These are phyloP conservation scores for Aspidiotus rigidus DNA, from an alignment of 2,888 invertebrate genomes.

Conservation along the genomic window DNA sequence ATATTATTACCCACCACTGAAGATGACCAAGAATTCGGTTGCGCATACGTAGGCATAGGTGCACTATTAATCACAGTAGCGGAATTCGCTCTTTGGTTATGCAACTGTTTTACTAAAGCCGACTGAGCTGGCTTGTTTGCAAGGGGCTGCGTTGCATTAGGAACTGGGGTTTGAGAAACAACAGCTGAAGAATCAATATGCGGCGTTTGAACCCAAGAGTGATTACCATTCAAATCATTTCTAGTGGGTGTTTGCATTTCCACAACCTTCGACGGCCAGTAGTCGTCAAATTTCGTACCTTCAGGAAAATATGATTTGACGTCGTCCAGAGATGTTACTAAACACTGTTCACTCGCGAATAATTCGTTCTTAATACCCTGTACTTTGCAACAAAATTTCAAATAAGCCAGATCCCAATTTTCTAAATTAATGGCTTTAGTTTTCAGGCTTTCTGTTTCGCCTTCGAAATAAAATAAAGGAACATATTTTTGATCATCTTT, in stretches of 20 bases:
- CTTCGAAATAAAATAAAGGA: conserved; percentile 81
- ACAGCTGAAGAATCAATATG: conserved; percentile 29
- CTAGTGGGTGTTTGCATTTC: conserved; percentile 46
- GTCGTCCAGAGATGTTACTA: conserved; percentile 79
- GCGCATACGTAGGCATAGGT: conserved; percentile 6
- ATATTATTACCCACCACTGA: conserved; percentile 11
- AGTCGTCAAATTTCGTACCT: conserved; percentile 81
- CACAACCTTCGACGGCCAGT: conserved; percentile 83
- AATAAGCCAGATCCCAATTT: conserved; percentile 85
- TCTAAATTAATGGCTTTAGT: conserved; percentile 76
- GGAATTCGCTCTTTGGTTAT: conserved; percentile 17
- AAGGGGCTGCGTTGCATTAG: conserved; percentile 16
- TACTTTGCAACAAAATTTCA: conserved; percentile 90
- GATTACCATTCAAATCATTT: conserved; percentile 37
- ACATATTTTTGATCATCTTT: conserved; percentile 76
- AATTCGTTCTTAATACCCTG: conserved; percentile 85
- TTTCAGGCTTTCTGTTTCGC: conserved; percentile 84
- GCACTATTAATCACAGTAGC: conserved; percentile 28
- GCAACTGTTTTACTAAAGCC: conserved; percentile 14
- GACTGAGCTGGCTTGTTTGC: conserved; percentile 34
- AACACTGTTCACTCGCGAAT: conserved; percentile 82
- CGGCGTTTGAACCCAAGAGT: conserved; percentile 39
- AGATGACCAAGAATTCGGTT: background rate
- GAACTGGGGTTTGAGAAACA: conserved; percentile 18
- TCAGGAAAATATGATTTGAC: conserved; percentile 84